A percentile compares a stretch with the other conserved stretches of the same genome.
Evolutionary conservation across 2,797 vertebrate species (phyloP).

Genomic region (Mormyrus proboscirostris): DNA sequence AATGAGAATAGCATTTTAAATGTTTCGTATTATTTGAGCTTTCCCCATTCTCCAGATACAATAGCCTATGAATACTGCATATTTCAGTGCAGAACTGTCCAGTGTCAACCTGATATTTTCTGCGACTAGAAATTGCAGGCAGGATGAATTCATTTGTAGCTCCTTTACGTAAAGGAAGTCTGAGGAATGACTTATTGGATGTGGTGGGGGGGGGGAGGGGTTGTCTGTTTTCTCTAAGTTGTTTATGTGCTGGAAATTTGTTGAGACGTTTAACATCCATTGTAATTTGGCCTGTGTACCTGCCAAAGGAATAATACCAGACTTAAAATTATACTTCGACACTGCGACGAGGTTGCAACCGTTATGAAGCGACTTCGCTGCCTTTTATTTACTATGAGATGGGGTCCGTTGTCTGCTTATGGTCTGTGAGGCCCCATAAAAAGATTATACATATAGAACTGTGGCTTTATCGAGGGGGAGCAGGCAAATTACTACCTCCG

Average conservation of each 20-base stretch:
- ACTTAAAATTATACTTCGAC: neutral
- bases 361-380: neutral
- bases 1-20: neutral
- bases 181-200: neutral
- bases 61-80: neutral
- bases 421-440: slow-evolving; percentile 17
- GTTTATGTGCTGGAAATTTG: neutral
- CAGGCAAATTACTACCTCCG: slow-evolving; percentile 45
- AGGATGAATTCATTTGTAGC: neutral
- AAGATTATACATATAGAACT: slow-evolving; percentile 38
- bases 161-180: neutral
- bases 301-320: neutral
- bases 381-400: neutral
- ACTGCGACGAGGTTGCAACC: neutral
- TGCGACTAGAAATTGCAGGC: neutral
- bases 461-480: slow-evolving; percentile 42
- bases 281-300: neutral
- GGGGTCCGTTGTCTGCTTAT: neutral
- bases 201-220: neutral
- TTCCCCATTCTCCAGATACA: neutral
- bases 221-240: neutral
- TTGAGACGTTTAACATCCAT: neutral
- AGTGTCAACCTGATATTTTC: neutral
- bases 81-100: neutral
- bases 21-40: neutral